Evolutionary conservation across 2,797 vertebrate species (phyloP).

Genomic region (Denticeps clupeoides): DNA sequence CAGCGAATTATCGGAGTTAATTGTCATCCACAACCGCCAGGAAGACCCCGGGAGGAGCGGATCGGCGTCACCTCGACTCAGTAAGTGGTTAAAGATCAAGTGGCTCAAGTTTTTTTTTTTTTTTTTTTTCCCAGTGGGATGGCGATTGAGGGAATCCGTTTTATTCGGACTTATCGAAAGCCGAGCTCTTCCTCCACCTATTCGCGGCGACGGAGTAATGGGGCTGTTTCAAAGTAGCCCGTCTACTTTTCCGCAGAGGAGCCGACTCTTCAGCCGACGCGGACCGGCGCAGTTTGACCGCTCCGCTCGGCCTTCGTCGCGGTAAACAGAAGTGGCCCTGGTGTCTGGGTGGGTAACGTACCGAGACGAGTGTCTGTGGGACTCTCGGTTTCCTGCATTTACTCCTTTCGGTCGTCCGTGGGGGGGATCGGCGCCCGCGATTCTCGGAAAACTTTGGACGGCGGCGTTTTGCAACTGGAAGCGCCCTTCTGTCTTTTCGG

Average conservation of each 20-base stretch:
- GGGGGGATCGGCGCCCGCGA: no score
- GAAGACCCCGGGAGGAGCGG: slow-evolving; percentile 44
- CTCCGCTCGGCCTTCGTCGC: neutral
- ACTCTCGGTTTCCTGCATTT: slow-evolving; percentile 19
- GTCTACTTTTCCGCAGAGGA: slow-evolving; percentile 60
- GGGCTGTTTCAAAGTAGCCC: slow-evolving; percentile 59
- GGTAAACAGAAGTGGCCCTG: neutral
- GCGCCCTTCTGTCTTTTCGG: neutral
- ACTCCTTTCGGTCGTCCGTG: no score
- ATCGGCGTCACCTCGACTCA: slow-evolving; percentile 48
- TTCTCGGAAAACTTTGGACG: no score
- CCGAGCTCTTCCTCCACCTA: slow-evolving; percentile 62
- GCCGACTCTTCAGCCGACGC: slow-evolving; percentile 37
- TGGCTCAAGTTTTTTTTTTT: slow-evolving; percentile 54
- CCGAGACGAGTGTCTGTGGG: slow-evolving; percentile 17
- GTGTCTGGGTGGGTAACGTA: slow-evolving; percentile 9
- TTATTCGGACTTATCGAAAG: slow-evolving; percentile 59
- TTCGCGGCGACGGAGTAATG: slow-evolving; percentile 62
- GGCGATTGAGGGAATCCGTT: slow-evolving; percentile 50
- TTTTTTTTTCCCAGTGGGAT: no score
- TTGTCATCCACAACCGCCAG: slow-evolving; percentile 47
- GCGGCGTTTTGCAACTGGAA: no score
- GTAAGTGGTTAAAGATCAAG: slow-evolving; percentile 60
- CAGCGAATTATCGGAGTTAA: slow-evolving; percentile 63
- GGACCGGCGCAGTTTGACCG: slow-evolving; percentile 17